Evolutionary conservation across 2,113 vertebrate species (phyloP), one percentile per base, ranked within the genome.

Genomic region (Sinocyclocheilus grahami): DNA sequence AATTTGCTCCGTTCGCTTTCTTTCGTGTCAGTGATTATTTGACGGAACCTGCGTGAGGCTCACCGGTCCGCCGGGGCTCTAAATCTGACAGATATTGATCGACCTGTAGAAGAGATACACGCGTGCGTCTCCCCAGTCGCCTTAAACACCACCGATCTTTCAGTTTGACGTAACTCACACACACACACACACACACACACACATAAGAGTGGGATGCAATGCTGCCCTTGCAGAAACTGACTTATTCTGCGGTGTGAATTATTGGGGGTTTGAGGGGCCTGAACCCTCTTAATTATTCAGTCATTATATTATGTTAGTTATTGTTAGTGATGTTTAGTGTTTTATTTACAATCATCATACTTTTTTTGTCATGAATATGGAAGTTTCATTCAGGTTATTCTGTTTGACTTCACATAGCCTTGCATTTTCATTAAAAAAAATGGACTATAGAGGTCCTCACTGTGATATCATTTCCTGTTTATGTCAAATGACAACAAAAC

Each of bases 61-160:
- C 55, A 51, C 84, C 22, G 74, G 42, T 75, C 80, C 62, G 13
- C 62, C 37, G 80, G 74, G 81, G 71, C 74, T 72, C 80, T 67
- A 82, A 87, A 83, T 83, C 78, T 87, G 86, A 87, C 86, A 83
- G 72, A 51, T 84, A 87, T 87, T 84, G 82, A 87, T 87, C 76
- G 82, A 84, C 81, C 51, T 78, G 74, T 71, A 83, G 71, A 24
- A 69, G 60, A 63, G 85, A 85, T 48, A 46, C 62, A 48, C 42
- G 83, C 72, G 65, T 71, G 39, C 75, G n/a, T 76, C 62, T 78
- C 58, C 27, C n/a, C 12, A n/a, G 82, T 75, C 82, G 46, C 55
- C 69, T 75, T 58, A 33, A 76, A 76, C 55, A 16, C 69, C 24
- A n/a, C 71, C 37, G 37, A 77, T 85, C 55, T 30, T 84, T 62